Evolutionary conservation across 2,113 vertebrate genomes (phyloP).

Genomic region (Corydoras sp.): DNA sequence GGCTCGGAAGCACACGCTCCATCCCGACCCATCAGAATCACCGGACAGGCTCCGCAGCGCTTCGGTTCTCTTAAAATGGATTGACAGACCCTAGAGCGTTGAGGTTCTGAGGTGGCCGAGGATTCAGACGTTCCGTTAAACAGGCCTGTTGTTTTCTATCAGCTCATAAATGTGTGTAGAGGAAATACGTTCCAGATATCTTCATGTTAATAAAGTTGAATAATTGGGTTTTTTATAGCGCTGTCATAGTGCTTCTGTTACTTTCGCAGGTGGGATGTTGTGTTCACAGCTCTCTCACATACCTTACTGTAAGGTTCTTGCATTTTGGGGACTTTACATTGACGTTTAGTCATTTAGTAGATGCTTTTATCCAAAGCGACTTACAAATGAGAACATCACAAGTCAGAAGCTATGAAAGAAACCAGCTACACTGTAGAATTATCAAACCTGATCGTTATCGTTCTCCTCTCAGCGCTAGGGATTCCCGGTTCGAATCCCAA

Average conservation of each 20-base stretch:
- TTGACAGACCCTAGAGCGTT: too few species aligned
- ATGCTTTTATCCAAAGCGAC: too few species aligned
- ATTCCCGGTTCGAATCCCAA: too few species aligned
- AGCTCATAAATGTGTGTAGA: constrained; percentile 68
- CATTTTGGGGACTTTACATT: too few species aligned
- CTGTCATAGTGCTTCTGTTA: constrained; percentile 8
- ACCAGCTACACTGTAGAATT: too few species aligned
- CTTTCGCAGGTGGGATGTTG: constrained; percentile 17
- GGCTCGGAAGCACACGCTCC: constrained; percentile 63
- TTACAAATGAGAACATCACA: too few species aligned
- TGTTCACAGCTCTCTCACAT: background rate
- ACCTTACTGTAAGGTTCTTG: too few species aligned
- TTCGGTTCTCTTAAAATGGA: constrained; percentile 47
- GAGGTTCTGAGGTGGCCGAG: constrained; percentile 51
- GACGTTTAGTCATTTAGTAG: too few species aligned
- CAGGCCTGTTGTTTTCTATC: constrained; percentile 95
- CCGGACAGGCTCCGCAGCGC: constrained; percentile 66
- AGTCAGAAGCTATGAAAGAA: too few species aligned
- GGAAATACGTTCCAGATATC: constrained; percentile 65
- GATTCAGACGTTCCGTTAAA: constrained; percentile 84
- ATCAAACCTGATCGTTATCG: too few species aligned
- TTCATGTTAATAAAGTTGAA: constrained; percentile 98
- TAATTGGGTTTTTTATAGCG: constrained; percentile 83
- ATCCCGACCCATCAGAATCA: constrained; percentile 63
- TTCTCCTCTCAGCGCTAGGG: too few species aligned